A percentile compares a stretch with the other conserved stretches of the same genome.
phyloP scores from a whole-genome alignment of 2,888 invertebrate genomes.

The Criorhina ranunculi region DNA sequence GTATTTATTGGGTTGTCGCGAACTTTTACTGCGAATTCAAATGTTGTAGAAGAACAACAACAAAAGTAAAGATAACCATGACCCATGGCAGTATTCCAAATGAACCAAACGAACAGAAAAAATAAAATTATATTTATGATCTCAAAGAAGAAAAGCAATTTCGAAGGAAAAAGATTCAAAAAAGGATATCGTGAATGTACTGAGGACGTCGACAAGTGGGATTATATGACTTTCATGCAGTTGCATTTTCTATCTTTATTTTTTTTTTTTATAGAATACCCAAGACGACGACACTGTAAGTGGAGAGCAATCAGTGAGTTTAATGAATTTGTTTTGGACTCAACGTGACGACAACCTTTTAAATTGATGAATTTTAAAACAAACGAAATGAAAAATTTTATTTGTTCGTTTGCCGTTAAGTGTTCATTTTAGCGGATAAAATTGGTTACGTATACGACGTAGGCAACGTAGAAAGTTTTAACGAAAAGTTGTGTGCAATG shows the following conservation, averaged over 20 bases:
- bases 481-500: not conserved
- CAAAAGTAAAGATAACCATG: conserved; percentile 4
- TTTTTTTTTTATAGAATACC: not conserved
- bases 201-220: not conserved
- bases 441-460: conserved; percentile 21
- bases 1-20: not conserved
- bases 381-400: not conserved
- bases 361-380: not conserved
- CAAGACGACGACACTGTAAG: not conserved
- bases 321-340: not conserved
- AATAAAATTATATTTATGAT: conserved; percentile 7
- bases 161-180: not conserved
- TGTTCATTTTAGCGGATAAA: conserved; percentile 2
- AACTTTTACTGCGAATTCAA: not conserved
- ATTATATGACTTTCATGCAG: not conserved
- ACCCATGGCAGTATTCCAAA: conserved; percentile 52
- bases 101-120: conserved; percentile 7
- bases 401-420: not conserved
- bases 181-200: not conserved
- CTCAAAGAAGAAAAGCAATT: not conserved
- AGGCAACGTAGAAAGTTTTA: conserved; percentile 1
- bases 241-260: not conserved
- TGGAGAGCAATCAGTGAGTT: not conserved
- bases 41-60: not conserved
- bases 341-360: not conserved